A percentile compares a stretch with the other conserved stretches of the same genome.
Conservation (phyloP, 2,888 invertebrate species). For the Parnassius orleans region DNA sequence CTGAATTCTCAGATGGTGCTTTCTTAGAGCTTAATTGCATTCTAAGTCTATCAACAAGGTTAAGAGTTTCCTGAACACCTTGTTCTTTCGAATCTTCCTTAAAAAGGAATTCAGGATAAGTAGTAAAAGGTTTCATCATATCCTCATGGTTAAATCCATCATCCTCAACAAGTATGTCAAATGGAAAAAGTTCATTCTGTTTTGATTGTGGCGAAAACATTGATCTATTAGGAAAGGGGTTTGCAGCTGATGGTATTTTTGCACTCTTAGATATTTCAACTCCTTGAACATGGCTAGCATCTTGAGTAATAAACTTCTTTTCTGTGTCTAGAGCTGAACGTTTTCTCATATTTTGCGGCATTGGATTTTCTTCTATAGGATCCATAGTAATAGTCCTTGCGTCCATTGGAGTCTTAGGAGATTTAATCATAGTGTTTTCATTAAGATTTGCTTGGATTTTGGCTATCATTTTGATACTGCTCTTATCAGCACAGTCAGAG, state of each 20-base stretch:
- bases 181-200: conserved; percentile 83
- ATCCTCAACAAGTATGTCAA: conserved; percentile 81
- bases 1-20: conserved; percentile 73
- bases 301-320: conserved; percentile 65
- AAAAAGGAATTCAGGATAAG: conserved; percentile 84
- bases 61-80: conserved; percentile 90
- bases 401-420: conserved; percentile 75
- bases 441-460: conserved; percentile 74
- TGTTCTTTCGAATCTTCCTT: conserved; percentile 90
- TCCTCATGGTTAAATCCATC: conserved; percentile 85
- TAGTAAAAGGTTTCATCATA: conserved; percentile 83
- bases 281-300: conserved; percentile 68
- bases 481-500: conserved; percentile 66
- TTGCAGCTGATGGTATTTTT: conserved; percentile 68
- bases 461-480: conserved; percentile 72
- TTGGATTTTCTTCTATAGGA: conserved; percentile 57
- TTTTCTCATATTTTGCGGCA: conserved; percentile 53
- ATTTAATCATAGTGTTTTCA: conserved; percentile 76
- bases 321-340: conserved; percentile 61
- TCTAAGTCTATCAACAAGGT: conserved; percentile 91
- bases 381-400: conserved; percentile 66
- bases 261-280: conserved; percentile 74
- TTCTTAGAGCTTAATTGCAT: conserved; percentile 86
- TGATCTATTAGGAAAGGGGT: conserved; percentile 79
- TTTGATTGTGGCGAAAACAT: conserved; percentile 87